Conservation (phyloP, 2,888 invertebrate species). For the Oligia latruncula region DNA sequence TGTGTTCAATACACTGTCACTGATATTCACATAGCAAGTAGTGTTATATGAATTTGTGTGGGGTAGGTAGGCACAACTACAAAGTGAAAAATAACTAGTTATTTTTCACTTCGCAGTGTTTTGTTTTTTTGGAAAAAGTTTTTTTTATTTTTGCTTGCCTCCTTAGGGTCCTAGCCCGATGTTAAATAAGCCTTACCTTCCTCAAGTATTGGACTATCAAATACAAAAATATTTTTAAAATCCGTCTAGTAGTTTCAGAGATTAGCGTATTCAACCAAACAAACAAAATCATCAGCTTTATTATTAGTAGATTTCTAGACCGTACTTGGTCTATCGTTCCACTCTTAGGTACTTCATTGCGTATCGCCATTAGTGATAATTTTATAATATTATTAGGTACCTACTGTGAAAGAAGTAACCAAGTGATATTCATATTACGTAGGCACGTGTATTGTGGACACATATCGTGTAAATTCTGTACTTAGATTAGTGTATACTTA, state of each 20-base stretch:
- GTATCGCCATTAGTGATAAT: not conserved
- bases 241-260: no score
- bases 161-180: not conserved
- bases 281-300: not conserved
- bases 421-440: constrained; percentile 1
- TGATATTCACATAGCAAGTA: no score
- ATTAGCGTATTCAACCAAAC: not conserved
- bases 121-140: no score
- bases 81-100: no score
- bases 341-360: not conserved
- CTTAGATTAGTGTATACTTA: not conserved
- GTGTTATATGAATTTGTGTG: no score
- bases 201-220: not conserved
- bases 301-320: not conserved
- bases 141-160: not conserved
- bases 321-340: not conserved
- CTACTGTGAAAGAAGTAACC: not conserved
- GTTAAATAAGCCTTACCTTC: not conserved
- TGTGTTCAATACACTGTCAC: no score
- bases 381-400: not conserved
- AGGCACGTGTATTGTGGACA: constrained; percentile 11
- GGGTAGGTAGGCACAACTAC: no score
- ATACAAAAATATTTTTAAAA: no score
- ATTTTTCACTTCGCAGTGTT: no score
- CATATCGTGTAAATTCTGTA: not conserved